phyloP scores from a whole-genome alignment of 2,113 vertebrate genomes.

The Megaleporinus macrocephalus region DNA sequence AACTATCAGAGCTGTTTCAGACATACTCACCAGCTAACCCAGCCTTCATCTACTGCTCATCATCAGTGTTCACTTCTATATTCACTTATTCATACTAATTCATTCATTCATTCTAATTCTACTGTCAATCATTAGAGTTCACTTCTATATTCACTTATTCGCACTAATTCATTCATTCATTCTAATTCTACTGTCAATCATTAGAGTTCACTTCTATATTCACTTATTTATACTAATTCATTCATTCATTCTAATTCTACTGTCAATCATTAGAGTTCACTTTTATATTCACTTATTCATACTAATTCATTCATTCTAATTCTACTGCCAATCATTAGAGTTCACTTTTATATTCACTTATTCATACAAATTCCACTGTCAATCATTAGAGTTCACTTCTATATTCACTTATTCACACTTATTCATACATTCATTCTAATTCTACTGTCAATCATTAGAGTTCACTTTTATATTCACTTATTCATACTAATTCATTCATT shows the following conservation, averaged over 20 bases:
- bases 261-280: too few relatives aligned
- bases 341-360: too few relatives aligned
- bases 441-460: not conserved
- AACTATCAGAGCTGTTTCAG: too few relatives aligned
- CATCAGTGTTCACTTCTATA: too few relatives aligned
- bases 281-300: not conserved
- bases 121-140: not conserved
- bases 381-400: too few relatives aligned
- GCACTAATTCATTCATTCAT: not conserved
- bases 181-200: not conserved
- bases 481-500: too few relatives aligned
- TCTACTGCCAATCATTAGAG: too few relatives aligned
- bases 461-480: too few relatives aligned
- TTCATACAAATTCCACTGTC: not conserved
- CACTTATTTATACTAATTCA: not conserved
- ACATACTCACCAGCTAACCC: not conserved
- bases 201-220: too few relatives aligned
- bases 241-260: not conserved
- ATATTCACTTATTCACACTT: not conserved
- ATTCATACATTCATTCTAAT: not conserved
- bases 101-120: not conserved
- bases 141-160: too few relatives aligned
- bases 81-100: too few relatives aligned
- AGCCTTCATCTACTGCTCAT: too few relatives aligned
- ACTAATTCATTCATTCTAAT: not conserved